A percentile compares a stretch with the other conserved stretches of the same genome.
Conservation (phyloP, 2,888 invertebrate species). For the Phalera bucephala region DNA sequence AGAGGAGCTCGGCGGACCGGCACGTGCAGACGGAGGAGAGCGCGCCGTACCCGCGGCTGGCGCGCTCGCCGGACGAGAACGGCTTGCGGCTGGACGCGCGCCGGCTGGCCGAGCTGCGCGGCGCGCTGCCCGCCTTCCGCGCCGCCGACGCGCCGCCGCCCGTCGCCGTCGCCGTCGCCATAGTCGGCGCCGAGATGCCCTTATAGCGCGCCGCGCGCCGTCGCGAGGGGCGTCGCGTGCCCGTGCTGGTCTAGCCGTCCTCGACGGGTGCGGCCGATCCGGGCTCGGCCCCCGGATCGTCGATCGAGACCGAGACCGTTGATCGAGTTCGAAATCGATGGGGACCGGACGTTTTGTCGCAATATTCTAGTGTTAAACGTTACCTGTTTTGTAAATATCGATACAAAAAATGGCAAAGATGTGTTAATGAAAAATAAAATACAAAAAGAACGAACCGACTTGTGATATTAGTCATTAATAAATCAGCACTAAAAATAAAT, state of each 20-base stretch:
- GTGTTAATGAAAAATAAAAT: too few species aligned
- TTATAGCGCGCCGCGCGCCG: conserved; percentile 40
- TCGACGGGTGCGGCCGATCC: too few species aligned
- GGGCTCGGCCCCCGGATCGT: too few species aligned
- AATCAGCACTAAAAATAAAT: conserved; percentile 16
- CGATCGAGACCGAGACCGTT: too few species aligned
- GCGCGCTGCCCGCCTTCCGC: conserved; percentile 29
- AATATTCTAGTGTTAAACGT: too few species aligned
- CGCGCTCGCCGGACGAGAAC: conserved; percentile 13
- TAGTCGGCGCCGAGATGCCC: conserved; percentile 29
- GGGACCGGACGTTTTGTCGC: too few species aligned
- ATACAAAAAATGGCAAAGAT: too few species aligned
- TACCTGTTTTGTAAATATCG: too few species aligned
- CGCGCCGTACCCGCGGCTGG: conserved; percentile 26
- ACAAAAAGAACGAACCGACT: conserved; percentile 29
- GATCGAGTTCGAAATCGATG: too few species aligned
- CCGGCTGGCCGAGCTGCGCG: conserved; percentile 33
- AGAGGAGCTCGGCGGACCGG: conserved; percentile 54
- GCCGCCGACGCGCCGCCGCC: conserved; percentile 21
- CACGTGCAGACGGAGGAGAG: conserved; percentile 68
- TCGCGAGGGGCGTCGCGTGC: conserved; percentile 24
- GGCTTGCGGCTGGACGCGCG: conserved; percentile 43
- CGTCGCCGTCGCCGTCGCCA: conserved; percentile 38
- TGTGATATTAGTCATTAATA: conserved; percentile 43
- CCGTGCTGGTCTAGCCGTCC: conserved; percentile 39